phyloP scores from a whole-genome alignment of 2,888 invertebrate genomes.

The Caenorhabditis uteleia region DNA sequence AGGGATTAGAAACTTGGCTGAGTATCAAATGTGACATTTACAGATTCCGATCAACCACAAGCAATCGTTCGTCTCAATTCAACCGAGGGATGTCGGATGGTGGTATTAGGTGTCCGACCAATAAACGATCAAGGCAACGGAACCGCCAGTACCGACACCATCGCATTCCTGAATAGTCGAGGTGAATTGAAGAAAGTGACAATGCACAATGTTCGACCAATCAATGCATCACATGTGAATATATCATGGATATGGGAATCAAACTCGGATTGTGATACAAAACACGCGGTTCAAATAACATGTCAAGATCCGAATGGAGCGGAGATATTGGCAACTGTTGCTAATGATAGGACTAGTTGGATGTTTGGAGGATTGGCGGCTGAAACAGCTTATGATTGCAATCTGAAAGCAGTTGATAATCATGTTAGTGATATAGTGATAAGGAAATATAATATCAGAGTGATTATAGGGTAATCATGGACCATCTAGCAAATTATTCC shows the following conservation, averaged over 20 bases:
- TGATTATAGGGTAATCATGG: slow-evolving; percentile 22
- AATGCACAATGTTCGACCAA: slow-evolving; percentile 41
- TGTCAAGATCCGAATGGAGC: slow-evolving; percentile 7
- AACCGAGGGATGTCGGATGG: slow-evolving; percentile 49
- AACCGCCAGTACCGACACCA: slow-evolving; percentile 53
- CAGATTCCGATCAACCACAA: slow-evolving; percentile 42
- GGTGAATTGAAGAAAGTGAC: slow-evolving; percentile 54
- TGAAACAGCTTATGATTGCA: slow-evolving; percentile 51
- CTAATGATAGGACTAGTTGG: slow-evolving; percentile 44
- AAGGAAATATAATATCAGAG: neutral
- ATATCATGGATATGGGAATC: slow-evolving; percentile 62
- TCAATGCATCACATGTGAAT: slow-evolving; percentile 62
- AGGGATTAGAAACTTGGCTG: slow-evolving; percentile 5
- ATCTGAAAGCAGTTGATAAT: slow-evolving; percentile 55
- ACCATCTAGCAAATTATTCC: slow-evolving; percentile 20
- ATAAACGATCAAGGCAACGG: slow-evolving; percentile 60
- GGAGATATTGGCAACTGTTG: slow-evolving; percentile 33
- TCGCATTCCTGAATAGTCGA: slow-evolving; percentile 52
- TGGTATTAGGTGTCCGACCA: slow-evolving; percentile 60
- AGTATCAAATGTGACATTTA: slow-evolving; percentile 11
- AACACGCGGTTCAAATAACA: slow-evolving; percentile 28
- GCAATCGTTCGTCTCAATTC: slow-evolving; percentile 41
- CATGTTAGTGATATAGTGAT: slow-evolving; percentile 49
- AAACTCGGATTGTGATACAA: slow-evolving; percentile 30
- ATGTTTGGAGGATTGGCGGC: slow-evolving; percentile 48